These are phyloP conservation scores for Sinocyclocheilus maitianheensis DNA, from an alignment of 2,113 vertebrate species.

Conservation along the genomic window DNA sequence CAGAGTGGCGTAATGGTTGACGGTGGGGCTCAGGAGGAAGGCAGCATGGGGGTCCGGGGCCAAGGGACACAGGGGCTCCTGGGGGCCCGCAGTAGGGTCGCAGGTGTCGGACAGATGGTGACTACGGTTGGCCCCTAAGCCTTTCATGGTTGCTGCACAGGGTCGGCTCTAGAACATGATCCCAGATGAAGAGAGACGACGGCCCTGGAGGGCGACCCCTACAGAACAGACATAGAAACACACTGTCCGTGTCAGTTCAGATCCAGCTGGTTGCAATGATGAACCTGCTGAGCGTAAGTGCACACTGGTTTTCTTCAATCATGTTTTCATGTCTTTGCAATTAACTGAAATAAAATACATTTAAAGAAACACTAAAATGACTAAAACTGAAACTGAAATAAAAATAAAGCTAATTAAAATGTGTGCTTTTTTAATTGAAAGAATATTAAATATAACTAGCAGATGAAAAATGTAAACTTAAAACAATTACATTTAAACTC, in stretches of 20 bases:
- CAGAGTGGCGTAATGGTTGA: slow-evolving; percentile 87
- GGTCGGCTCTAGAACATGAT: slow-evolving; percentile 69
- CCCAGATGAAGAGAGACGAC: slow-evolving; percentile 59
- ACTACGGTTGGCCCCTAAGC: slow-evolving; percentile 88
- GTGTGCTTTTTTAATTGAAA: too few relatives aligned
- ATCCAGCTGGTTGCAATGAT: background rate
- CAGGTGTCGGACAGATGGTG: slow-evolving; percentile 92
- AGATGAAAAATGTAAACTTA: too few relatives aligned
- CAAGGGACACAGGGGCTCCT: slow-evolving; percentile 83
- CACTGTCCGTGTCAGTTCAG: background rate
- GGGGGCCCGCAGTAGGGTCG: slow-evolving; percentile 75
- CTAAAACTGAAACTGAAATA: too few relatives aligned
- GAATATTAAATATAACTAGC: too few relatives aligned
- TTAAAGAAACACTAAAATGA: too few relatives aligned
- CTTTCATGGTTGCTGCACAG: slow-evolving; percentile 86
- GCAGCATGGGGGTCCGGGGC: slow-evolving; percentile 83
- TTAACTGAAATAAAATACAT: too few relatives aligned
- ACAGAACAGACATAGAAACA: slow-evolving; percentile 33
- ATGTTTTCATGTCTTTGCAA: background rate
- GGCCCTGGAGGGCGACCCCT: slow-evolving; percentile 65
- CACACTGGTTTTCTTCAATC: background rate
- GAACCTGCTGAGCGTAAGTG: background rate
- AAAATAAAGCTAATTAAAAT: too few relatives aligned
- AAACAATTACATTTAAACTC: too few relatives aligned
- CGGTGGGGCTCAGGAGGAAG: slow-evolving; percentile 87